These are phyloP conservation scores for Eunapius fragilis DNA, from an alignment of 37 sponge, comb jelly and placozoan species.

Conservation along the genomic window DNA sequence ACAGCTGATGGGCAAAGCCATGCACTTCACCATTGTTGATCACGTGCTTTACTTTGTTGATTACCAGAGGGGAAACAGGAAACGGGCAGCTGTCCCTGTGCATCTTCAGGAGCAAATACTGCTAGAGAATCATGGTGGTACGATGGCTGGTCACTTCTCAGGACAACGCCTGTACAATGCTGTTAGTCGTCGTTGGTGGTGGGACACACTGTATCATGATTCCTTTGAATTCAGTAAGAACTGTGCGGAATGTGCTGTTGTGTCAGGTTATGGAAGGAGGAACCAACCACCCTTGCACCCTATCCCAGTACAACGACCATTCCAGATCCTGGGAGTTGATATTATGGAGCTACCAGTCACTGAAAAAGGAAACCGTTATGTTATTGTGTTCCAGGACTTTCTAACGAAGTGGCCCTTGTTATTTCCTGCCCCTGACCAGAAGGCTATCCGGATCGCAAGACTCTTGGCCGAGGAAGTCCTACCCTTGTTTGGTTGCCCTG, in stretches of 20 bases:
- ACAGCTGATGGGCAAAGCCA: neutral
- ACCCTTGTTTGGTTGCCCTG: conserved; percentile 53
- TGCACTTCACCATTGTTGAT: neutral
- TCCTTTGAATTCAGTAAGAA: too few relatives aligned
- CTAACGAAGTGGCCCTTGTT: conserved; percentile 38
- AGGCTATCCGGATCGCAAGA: conserved; percentile 9
- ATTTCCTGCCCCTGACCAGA: conserved; percentile 45
- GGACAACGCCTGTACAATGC: conserved; percentile 26
- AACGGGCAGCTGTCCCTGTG: conserved; percentile 25
- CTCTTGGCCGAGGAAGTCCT: conserved; percentile 42
- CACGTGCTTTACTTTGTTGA: conserved; percentile 31
- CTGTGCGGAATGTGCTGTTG: conserved; percentile 61
- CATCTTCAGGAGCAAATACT: conserved; percentile 18
- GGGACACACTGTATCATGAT: conserved; percentile 51
- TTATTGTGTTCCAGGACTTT: too few relatives aligned
- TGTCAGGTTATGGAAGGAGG: conserved; percentile 17
- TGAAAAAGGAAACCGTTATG: conserved; percentile 29
- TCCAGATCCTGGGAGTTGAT: conserved; percentile 57
- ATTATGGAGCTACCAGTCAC: conserved; percentile 46
- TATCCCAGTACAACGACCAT: conserved; percentile 34
- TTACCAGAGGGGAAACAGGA: neutral
- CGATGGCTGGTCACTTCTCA: conserved; percentile 54
- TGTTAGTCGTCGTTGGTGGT: conserved; percentile 51
- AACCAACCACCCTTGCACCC: conserved; percentile 39
- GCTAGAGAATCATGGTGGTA: conserved; percentile 37